Evolutionary conservation across 2,888 invertebrate genomes (phyloP), one percentile per base, ranked within the genome.

Genomic region (Adineta ricciae): DNA sequence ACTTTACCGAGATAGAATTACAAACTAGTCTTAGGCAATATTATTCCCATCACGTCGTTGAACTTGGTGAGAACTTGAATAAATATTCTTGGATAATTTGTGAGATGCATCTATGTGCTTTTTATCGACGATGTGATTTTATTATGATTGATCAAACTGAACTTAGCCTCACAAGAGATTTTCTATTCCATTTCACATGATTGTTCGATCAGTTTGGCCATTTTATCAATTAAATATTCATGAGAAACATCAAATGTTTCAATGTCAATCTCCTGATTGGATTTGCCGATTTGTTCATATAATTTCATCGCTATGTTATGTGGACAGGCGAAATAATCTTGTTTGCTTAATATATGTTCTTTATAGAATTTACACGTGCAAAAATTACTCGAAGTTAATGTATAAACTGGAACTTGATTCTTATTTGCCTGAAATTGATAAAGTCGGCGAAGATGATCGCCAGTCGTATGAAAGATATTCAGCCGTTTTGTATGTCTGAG

Each of bases 271-370:
- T 78, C n/a, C 24, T 41, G 38, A 64, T 64, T 64, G 27, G 16
- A 32, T 64, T 64, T 32, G 5, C 11, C 27, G 24, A 78, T 41
- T 78, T 78, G 21, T 78, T 78, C 78, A 41, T 41, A 5, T 41
- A 78, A 41, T 78, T 78, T 78, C 24, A 78, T 41, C 9, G 78
- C 78, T 24, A 78, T 78, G 41, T 78, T 78, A 78, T 78, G 78
- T 78, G 38, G 38, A 78, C 78, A 78, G 9, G 78, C 38, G 41
- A 78, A 78, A 78, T 78, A 78, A 41, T 78, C 78, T 38, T 78
- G 78, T 78, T 41, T 78, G 24, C 1, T 41, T 78, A 78, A 78
- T 5, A 78, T 41, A 78, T 78, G 38, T 41, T 78, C 24, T 41
- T 41, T 38, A 78, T 78, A 78, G n/a, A 78, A 78, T 5, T 21